Evolutionary conservation across 1,140 invertebrate genomes (phyloP).

Genomic region (Papilio polytes): DNA sequence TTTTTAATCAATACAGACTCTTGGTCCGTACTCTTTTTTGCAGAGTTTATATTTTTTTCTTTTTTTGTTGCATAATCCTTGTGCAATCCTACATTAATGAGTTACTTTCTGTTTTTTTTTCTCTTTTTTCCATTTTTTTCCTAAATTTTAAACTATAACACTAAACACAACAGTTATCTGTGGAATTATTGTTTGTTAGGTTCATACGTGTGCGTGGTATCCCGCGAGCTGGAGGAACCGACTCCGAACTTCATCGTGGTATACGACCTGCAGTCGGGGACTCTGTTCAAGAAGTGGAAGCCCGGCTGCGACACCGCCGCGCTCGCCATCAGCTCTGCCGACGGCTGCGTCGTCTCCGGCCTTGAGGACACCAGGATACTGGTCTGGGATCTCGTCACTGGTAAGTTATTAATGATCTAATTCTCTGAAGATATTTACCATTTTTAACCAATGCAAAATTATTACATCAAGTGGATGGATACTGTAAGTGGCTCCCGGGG

Average conservation of each 20-base stretch:
- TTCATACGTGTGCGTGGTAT: conserved; percentile 87
- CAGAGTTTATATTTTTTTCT: too few species aligned
- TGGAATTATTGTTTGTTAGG: conserved; percentile 64
- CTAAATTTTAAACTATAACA: too few species aligned
- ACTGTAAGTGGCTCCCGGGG: too few species aligned
- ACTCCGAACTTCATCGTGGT: conserved; percentile 95
- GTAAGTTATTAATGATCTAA: conserved; percentile 65
- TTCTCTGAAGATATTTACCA: neutral
- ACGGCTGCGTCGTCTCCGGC: conserved; percentile 92
- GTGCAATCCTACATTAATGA: too few species aligned
- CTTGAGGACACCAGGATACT: conserved; percentile 91
- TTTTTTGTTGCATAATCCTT: too few species aligned
- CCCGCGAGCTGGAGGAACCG: conserved; percentile 91
- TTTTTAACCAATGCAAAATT: too few species aligned
- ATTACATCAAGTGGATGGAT: too few species aligned
- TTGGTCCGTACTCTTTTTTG: too few species aligned
- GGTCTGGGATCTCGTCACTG: conserved; percentile 95
- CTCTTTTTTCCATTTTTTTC: too few species aligned
- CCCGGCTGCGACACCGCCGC: conserved; percentile 91
- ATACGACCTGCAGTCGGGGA: conserved; percentile 96
- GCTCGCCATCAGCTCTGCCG: conserved; percentile 91
- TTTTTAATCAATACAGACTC: too few species aligned
- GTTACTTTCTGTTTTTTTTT: too few species aligned
- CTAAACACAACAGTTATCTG: too few species aligned
- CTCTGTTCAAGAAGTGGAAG: conserved; percentile 96